Evolutionary conservation across 2,888 invertebrate species (phyloP).

Genomic region (Caenorhabditis uteleia): DNA sequence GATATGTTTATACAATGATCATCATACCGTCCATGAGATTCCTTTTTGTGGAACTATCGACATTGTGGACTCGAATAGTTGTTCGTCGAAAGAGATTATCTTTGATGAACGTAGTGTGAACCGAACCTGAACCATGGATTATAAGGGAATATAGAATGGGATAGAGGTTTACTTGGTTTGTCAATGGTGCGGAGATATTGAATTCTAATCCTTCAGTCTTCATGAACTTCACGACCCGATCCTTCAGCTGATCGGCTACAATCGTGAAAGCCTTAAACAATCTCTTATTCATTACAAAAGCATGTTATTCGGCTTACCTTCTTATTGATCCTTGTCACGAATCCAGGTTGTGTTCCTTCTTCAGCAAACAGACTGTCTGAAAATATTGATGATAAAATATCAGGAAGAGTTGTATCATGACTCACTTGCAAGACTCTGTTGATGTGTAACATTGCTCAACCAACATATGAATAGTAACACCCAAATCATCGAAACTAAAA

Average conservation of each 20-base stretch:
- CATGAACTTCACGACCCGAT: conserved; percentile 63
- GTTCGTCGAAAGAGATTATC: conserved; percentile 56
- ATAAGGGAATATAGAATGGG: conserved; percentile 1
- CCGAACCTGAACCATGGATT: conserved; percentile 41
- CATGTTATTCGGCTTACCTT: conserved; percentile 22
- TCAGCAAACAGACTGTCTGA: conserved; percentile 66
- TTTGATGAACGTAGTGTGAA: conserved; percentile 53
- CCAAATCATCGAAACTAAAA: conserved; percentile 44
- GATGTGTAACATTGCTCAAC: conserved; percentile 37
- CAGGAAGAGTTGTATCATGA: too few relatives aligned
- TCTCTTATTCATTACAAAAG: neutral
- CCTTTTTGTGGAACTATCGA: conserved; percentile 55
- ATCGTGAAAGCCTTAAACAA: conserved; percentile 47
- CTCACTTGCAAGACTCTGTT: conserved; percentile 46
- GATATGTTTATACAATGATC: too few relatives aligned
- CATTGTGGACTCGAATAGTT: conserved; percentile 54
- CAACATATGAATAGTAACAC: conserved; percentile 37
- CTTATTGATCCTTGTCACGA: conserved; percentile 56
- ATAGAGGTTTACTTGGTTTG: conserved; percentile 37
- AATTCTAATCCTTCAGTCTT: conserved; percentile 61
- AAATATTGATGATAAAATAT: conserved; percentile 10
- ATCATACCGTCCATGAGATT: conserved; percentile 60
- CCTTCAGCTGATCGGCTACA: conserved; percentile 57
- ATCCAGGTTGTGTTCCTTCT: conserved; percentile 63
- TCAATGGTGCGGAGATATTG: conserved; percentile 62